These are phyloP conservation scores for Tenodera sinensis DNA, from an alignment of 2,888 invertebrate species.

Conservation along the genomic window DNA sequence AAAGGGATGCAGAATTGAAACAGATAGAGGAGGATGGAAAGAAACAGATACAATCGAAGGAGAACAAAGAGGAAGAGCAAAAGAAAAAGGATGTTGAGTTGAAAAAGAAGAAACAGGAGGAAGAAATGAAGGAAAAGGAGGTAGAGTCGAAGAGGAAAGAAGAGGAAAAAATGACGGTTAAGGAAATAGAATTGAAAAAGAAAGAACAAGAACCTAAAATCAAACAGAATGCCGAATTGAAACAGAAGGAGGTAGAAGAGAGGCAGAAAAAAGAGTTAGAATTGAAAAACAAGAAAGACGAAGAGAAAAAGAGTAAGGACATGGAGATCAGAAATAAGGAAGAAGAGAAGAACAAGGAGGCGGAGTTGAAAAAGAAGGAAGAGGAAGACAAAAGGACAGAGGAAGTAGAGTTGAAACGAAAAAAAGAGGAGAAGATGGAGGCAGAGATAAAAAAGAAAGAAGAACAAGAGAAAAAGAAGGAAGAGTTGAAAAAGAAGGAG, in stretches of 20 bases:
- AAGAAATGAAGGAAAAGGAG: slow-evolving; percentile 17
- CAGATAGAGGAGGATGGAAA: slow-evolving; percentile 17
- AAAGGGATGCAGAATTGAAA: slow-evolving; percentile 6
- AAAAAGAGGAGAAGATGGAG: background rate
- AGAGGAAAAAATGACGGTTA: slow-evolving; percentile 22
- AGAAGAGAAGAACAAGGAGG: slow-evolving; percentile 26
- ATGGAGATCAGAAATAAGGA: slow-evolving; percentile 20
- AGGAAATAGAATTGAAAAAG: slow-evolving; percentile 26
- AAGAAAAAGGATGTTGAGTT: too few species aligned
- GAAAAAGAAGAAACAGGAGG: background rate
- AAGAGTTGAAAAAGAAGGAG: background rate
- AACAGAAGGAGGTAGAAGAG: slow-evolving; percentile 9
- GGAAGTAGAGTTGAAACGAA: background rate
- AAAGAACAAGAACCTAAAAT: slow-evolving; percentile 20
- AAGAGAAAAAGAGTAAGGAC: slow-evolving; percentile 26
- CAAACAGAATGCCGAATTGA: slow-evolving; percentile 14
- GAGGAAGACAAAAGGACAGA: slow-evolving; percentile 5
- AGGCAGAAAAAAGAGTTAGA: slow-evolving; percentile 15
- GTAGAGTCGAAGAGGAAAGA: background rate
- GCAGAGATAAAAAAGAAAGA: background rate
- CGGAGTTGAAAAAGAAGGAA: slow-evolving; percentile 13
- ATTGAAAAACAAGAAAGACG: slow-evolving; percentile 12
- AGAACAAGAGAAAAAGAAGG: slow-evolving; percentile 1
- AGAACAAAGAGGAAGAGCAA: slow-evolving; percentile 30
- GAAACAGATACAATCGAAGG: slow-evolving; percentile 20